Evolutionary conservation across 2,797 vertebrate genomes (phyloP).

Genomic region (Scarus forsteni): DNA sequence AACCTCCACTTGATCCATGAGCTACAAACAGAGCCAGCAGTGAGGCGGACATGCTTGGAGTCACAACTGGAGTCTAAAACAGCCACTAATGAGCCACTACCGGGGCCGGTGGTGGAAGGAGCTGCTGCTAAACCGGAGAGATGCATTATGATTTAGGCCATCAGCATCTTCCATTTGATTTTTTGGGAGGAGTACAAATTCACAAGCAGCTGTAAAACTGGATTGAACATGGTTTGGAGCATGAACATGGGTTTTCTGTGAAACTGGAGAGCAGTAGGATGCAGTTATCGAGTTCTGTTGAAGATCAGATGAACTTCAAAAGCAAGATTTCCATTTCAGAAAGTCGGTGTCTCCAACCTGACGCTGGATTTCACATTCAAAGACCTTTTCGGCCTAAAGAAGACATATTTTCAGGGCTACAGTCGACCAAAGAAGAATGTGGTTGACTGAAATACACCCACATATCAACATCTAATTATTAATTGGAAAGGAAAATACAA

Average conservation of each 20-base stretch:
- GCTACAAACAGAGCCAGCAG: conserved; percentile 51
- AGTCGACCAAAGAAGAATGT: too few relatives aligned
- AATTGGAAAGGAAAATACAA: too few relatives aligned
- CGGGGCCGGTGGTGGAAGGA: conserved; percentile 19
- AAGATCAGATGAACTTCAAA: conserved; percentile 56
- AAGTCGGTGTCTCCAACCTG: background rate
- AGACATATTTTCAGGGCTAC: too few relatives aligned
- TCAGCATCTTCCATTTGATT: conserved; percentile 79
- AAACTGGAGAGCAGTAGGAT: conserved; percentile 33
- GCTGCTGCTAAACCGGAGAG: conserved; percentile 30
- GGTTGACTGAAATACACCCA: too few relatives aligned
- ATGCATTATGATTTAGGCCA: conserved; percentile 43
- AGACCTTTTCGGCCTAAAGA: too few relatives aligned
- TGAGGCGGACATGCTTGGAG: conserved; percentile 37
- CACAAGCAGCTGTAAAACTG: conserved; percentile 78
- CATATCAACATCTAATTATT: too few relatives aligned
- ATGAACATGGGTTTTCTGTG: conserved; percentile 52
- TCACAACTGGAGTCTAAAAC: conserved; percentile 42
- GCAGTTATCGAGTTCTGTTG: conserved; percentile 61
- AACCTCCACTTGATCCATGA: conserved; percentile 83
- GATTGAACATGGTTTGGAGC: conserved; percentile 81
- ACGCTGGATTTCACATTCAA: too few relatives aligned
- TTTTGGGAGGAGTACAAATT: conserved; percentile 77
- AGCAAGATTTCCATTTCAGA: conserved; percentile 36
- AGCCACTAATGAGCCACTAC: conserved; percentile 65